Percentiles rank a stretch among this genome's conserved stretches.
These are phyloP conservation scores for Chaetophractus vellerosus DNA, from an alignment of 2,797 vertebrate species.

Conservation along the genomic window DNA sequence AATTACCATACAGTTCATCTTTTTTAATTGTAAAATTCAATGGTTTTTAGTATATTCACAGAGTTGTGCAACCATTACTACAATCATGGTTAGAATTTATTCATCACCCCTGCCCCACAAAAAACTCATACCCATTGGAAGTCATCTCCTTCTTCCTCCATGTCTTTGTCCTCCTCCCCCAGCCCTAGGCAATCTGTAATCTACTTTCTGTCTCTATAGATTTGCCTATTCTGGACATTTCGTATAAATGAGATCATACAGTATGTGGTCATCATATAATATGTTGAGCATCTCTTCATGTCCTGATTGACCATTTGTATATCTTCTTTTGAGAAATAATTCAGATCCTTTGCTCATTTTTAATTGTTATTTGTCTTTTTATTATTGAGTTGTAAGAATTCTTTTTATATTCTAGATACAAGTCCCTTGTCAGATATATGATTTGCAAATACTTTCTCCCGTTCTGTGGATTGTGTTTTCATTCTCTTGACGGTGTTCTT, in stretches of 20 bases:
- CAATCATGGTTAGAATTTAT: neutral
- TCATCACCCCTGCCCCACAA: neutral
- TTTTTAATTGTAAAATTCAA: neutral
- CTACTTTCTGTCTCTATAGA: neutral
- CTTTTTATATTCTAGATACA: constrained; percentile 31
- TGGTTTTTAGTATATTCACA: neutral
- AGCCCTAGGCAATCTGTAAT: neutral
- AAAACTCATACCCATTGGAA: neutral
- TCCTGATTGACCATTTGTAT: neutral
- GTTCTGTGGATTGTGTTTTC: neutral
- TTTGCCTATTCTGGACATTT: neutral
- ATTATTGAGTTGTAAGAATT: neutral
- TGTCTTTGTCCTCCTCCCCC: neutral
- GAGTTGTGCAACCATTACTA: neutral
- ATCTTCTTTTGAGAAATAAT: neutral
- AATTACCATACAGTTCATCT: neutral
- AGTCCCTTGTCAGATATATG: neutral
- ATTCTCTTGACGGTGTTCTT: neutral
- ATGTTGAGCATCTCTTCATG: neutral
- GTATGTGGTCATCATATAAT: neutral
- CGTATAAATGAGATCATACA: neutral
- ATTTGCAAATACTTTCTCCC: neutral
- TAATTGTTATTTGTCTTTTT: constrained; percentile 31
- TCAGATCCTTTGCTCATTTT: neutral
- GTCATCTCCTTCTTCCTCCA: neutral